Conservation (phyloP, 2,888 invertebrate species). For the Pollenia griseotomentosa region DNA sequence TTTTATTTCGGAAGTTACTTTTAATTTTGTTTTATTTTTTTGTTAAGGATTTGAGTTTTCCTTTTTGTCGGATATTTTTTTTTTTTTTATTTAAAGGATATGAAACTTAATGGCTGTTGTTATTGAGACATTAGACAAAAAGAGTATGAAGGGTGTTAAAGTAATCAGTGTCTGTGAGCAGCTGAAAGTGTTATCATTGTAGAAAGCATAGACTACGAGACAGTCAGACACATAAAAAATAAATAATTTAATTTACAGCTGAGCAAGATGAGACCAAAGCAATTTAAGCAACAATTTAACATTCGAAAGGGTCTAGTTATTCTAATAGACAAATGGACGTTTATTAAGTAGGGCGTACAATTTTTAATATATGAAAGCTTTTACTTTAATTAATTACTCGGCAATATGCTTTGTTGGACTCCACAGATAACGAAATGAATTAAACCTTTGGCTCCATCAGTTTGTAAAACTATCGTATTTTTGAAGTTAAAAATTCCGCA, state of each 20-base stretch:
- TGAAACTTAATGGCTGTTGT: slow-evolving; percentile 21
- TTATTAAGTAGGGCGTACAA: neutral
- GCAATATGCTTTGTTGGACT: no score
- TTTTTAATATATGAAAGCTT: neutral
- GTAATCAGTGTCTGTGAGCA: slow-evolving; percentile 11
- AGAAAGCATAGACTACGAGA: slow-evolving; percentile 7
- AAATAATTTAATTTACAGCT: slow-evolving; percentile 10
- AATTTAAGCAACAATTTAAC: neutral
- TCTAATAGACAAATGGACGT: neutral
- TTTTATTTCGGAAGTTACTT: slow-evolving; percentile 50
- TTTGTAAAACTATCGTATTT: no score
- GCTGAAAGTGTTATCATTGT: slow-evolving; percentile 15
- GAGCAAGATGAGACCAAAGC: neutral
- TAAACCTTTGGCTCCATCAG: no score
- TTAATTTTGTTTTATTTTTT: slow-evolving; percentile 35
- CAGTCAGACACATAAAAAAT: slow-evolving; percentile 3
- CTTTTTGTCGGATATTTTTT: neutral
- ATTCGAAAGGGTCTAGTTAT: neutral
- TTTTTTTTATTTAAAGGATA: neutral
- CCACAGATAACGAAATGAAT: no score
- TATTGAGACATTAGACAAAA: slow-evolving; percentile 13
- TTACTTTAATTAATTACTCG: no score
- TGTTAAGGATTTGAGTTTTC: slow-evolving; percentile 12
- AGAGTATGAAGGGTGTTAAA: slow-evolving; percentile 14
- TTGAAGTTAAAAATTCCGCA: no score